phyloP scores from a whole-genome alignment of 2,797 vertebrate species.

The Falco columbarius region DNA sequence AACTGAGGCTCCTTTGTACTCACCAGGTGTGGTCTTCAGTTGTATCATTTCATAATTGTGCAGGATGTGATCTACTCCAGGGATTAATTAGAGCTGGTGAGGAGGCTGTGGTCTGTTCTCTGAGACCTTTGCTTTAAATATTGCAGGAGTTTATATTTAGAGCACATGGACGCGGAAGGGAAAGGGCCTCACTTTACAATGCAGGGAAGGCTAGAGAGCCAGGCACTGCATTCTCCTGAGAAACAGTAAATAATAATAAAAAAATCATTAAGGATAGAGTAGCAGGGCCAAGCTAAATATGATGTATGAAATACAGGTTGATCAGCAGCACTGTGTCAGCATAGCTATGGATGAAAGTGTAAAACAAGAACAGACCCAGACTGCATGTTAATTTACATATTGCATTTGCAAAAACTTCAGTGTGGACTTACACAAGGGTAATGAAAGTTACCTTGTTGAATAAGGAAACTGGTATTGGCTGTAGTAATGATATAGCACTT shows the following conservation, averaged over 20 bases:
- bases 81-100: neutral
- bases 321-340: neutral
- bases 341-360: neutral
- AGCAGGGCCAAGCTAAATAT: neutral
- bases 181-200: neutral
- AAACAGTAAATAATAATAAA: neutral
- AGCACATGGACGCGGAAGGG: neutral
- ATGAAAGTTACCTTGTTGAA: neutral
- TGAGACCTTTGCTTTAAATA: neutral
- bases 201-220: neutral
- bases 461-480: neutral
- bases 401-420: neutral
- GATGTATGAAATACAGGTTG: neutral
- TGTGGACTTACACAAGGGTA: neutral
- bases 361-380: neutral
- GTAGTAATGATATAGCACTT: neutral
- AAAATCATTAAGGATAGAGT: neutral
- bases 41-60: neutral
- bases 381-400: neutral
- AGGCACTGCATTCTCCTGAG: neutral
- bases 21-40: neutral
- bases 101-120: neutral
- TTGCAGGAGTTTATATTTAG: neutral
- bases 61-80: neutral
- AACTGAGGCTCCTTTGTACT: neutral